These are phyloP conservation scores for Petaurus breviceps DNA, from an alignment of 2,113 vertebrate species.

Conservation along the genomic window DNA sequence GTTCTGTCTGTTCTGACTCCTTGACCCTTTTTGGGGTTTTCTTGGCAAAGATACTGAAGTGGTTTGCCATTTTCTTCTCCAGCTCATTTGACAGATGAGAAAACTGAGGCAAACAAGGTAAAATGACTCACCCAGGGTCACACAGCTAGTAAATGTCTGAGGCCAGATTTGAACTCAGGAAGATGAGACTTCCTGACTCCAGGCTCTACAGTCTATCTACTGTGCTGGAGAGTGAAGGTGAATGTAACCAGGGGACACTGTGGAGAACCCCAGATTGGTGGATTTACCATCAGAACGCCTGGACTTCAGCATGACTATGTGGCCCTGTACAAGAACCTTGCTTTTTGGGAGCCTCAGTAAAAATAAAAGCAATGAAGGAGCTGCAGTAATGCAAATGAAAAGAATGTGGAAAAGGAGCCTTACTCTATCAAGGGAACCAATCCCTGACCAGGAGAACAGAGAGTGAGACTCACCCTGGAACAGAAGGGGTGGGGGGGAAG, in stretches of 20 bases:
- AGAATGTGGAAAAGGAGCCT: not conserved
- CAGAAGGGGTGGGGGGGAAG: not conserved
- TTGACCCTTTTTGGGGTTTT: no score
- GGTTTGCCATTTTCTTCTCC: no score
- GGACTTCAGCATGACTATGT: not conserved
- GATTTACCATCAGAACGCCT: not conserved
- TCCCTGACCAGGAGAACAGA: not conserved
- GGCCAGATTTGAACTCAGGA: no score
- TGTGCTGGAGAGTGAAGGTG: no score
- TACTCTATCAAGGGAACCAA: not conserved
- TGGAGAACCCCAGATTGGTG: not conserved
- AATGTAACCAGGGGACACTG: no score
- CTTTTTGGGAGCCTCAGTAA: not conserved
- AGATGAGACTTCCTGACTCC: no score
- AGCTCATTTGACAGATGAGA: no score
- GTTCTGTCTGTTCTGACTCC: not conserved
- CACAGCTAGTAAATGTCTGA: no score
- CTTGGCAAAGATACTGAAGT: no score
- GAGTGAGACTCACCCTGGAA: not conserved
- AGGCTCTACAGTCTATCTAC: no score
- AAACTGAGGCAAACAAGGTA: no score
- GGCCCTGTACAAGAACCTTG: not conserved
- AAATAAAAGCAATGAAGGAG: not conserved
- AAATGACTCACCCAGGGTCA: no score
- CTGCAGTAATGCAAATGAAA: not conserved